Conservation (phyloP, 2,113 vertebrate species). For the Xenus cinereus region DNA sequence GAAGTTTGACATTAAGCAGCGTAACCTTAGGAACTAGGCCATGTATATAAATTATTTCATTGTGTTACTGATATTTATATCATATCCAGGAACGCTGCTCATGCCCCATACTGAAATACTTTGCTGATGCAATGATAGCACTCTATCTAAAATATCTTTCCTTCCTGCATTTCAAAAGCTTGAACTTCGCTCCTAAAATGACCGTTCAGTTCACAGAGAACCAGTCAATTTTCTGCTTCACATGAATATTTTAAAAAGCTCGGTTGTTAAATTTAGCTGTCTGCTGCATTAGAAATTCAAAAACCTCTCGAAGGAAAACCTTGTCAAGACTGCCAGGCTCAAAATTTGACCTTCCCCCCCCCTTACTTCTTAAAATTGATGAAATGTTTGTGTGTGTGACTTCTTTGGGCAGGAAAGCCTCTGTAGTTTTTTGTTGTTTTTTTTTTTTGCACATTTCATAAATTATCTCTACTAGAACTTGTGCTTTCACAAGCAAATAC, state of each 20-base stretch:
- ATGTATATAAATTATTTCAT: background rate
- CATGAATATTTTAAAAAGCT: background rate
- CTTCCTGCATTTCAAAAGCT: background rate
- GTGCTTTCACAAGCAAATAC: background rate
- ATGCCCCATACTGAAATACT: background rate
- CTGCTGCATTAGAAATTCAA: background rate
- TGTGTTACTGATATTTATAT: background rate
- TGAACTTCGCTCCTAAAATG: conserved; percentile 1
- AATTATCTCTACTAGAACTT: background rate
- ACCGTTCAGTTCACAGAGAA: background rate
- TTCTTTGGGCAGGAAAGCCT: background rate
- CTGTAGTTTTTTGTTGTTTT: background rate
- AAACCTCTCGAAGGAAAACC: background rate
- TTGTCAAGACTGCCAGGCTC: background rate
- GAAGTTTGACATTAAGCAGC: background rate
- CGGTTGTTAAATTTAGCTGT: background rate
- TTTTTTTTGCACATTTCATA: background rate
- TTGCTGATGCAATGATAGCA: background rate
- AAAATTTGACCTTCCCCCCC: background rate
- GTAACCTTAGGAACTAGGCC: background rate
- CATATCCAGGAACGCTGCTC: background rate
- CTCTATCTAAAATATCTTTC: background rate
- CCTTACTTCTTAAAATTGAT: background rate
- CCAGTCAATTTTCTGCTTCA: background rate
- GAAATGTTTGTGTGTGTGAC: background rate